These are phyloP conservation scores for Rhaphigaster nebulosa DNA, from an alignment of 2,888 invertebrate species.

Conservation along the genomic window DNA sequence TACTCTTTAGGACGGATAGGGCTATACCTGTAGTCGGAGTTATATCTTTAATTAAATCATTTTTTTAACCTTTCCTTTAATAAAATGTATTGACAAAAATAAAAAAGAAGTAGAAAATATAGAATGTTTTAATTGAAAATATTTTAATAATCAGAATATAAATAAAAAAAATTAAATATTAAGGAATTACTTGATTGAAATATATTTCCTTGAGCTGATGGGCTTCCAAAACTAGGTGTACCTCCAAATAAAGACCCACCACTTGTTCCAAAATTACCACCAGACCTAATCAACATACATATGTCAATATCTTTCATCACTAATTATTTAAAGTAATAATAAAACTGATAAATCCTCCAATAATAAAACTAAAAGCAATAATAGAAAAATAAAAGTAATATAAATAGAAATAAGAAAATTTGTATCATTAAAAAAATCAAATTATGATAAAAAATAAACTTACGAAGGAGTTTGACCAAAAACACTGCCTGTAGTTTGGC, in stretches of 20 bases:
- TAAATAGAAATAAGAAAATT: background rate
- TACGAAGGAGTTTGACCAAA: constrained; percentile 62
- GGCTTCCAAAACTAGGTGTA: constrained; percentile 61
- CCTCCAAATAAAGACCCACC: constrained; percentile 65
- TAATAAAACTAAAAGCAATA: no score
- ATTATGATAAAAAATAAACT: background rate
- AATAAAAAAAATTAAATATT: constrained; percentile 7
- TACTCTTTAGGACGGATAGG: no score
- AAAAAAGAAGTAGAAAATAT: no score
- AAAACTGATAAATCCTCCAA: no score
- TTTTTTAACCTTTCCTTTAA: no score
- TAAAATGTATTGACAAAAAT: no score
- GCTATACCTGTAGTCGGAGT: no score
- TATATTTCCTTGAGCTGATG: constrained; percentile 58
- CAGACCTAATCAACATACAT: background rate
- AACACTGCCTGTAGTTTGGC: constrained; percentile 56
- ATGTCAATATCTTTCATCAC: background rate
- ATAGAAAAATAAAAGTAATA: background rate
- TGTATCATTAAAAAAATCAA: background rate
- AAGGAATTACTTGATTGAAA: constrained; percentile 60
- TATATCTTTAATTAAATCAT: no score
- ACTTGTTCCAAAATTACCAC: constrained; percentile 64
- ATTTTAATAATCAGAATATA: background rate
- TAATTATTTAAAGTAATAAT: constrained; percentile 1
- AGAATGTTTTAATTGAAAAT: background rate